Percentiles rank a stretch among this genome's conserved stretches.
Conservation (phyloP, 2,888 invertebrate species). For the Ariolimax columbianus region DNA sequence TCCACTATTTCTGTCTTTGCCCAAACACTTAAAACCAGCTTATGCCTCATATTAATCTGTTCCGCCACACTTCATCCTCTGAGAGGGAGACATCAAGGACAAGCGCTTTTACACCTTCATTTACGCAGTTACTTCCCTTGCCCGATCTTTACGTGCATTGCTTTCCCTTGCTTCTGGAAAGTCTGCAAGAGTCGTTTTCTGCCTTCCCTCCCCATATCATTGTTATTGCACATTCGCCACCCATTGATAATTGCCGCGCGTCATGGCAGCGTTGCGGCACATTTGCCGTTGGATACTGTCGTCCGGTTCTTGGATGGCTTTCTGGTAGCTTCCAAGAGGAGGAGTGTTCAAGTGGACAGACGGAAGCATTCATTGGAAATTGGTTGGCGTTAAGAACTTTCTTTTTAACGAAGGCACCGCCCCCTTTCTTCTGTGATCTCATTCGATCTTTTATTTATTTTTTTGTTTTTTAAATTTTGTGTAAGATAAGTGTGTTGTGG, state of each 20-base stretch:
- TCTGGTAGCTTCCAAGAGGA: too few relatives aligned
- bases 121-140: not conserved
- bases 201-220: not conserved
- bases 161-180: slow-evolving; percentile 5
- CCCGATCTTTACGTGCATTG: not conserved
- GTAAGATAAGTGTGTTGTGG: too few relatives aligned
- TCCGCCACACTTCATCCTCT: not conserved
- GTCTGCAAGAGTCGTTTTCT: slow-evolving; percentile 8
- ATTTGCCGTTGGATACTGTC: not conserved
- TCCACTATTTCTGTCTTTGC: not conserved
- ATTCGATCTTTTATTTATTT: too few relatives aligned
- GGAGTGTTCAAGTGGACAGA: too few relatives aligned
- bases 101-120: not conserved
- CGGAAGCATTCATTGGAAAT: too few relatives aligned
- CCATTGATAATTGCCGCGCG: not conserved
- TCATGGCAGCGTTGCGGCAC: not conserved
- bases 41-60: not conserved
- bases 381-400: too few relatives aligned
- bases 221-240: not conserved
- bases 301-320: too few relatives aligned
- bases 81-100: not conserved
- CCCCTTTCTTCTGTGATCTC: not conserved
- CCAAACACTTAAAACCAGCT: not conserved
- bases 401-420: too few relatives aligned
- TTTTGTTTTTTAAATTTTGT: too few relatives aligned